phyloP scores from a whole-genome alignment of 1,140 invertebrate species.

The Caenorhabditis brenneri region DNA sequence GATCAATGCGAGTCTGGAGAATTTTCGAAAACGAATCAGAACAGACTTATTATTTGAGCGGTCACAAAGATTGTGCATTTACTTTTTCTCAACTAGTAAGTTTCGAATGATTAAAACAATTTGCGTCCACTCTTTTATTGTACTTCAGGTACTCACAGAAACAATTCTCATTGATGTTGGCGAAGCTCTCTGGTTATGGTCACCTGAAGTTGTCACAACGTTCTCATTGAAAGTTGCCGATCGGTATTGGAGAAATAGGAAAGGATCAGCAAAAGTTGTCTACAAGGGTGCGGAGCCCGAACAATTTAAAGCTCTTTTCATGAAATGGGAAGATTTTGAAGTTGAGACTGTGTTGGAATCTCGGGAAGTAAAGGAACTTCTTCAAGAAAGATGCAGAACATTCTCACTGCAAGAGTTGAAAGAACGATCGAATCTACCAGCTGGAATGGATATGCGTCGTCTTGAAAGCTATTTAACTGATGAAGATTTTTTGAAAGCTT shows the following conservation, averaged over 20 bases:
- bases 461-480: constrained; percentile 50
- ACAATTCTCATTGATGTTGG: constrained; percentile 45
- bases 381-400: constrained; percentile 44
- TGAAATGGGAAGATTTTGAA: constrained; percentile 75
- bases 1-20: constrained; percentile 23
- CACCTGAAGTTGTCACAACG: constrained; percentile 36
- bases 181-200: constrained; percentile 51
- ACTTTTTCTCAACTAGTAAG: constrained; percentile 26
- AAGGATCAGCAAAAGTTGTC: constrained; percentile 42
- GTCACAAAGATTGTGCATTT: background rate
- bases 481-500: constrained; percentile 40
- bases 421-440: constrained; percentile 40
- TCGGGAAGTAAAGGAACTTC: constrained; percentile 4
- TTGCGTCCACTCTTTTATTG: background rate
- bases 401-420: constrained; percentile 29
- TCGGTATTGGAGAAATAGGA: constrained; percentile 42
- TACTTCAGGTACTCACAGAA: background rate
- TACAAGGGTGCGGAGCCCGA: constrained; percentile 71
- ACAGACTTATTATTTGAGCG: background rate
- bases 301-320: constrained; percentile 78
- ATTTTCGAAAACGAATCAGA: constrained; percentile 47
- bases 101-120: too few relatives aligned
- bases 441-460: constrained; percentile 51
- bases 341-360: constrained; percentile 24
- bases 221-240: constrained; percentile 46